Base-by-base conservation (phyloP, 1,140 invertebrate genomes). In the Lordiphosa clarofinis region DNA sequence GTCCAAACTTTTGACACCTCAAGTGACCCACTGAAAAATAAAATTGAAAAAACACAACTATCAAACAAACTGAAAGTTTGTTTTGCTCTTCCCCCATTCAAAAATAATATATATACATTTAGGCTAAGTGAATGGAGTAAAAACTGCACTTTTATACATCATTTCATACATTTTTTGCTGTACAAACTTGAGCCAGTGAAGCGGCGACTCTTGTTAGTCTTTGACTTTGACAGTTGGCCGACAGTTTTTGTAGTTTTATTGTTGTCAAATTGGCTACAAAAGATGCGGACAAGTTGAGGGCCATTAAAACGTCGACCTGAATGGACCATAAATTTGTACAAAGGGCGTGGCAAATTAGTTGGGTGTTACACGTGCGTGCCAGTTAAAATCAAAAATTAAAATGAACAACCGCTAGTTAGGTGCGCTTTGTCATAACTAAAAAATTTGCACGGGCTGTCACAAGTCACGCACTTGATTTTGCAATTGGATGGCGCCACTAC, bases 391-490 rank as follows among this genome's bases (percentile, higher is more conserved):
- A 53, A 55, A 67, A 38, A 19, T 15, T 9, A 52, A 43, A 53
- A 56, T 39, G 56, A 64, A 69, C 49, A 55, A 55, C 48, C 63
- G 40, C 54, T 74, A 69, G 71, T 68, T 63, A 67, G 40, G 43
- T 73, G 56, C 59, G 64, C 55, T 68, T 69, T 73, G 64, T 68
- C 71, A 73, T 74, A 74, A 56, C 71, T 69, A 73, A 73, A 66
- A 56, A 40, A 66, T 73, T 62, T 69, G 47, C 60, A 57, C 55
- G 64, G 31, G 36, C 55, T 69, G 31, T 31, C 55, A 67, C 75
- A 57, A 79, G 75, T 79, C 75, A 81, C 75, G 75, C 75, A 81
- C 75, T 46, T 81, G 75, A 74, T 81, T 73, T 79, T 73, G 75
- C 70, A 79, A 79, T 81, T 79, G 55, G 71, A 79, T 81, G 74